phyloP scores from a whole-genome alignment of 2,797 vertebrate species.

The Semotilus atromaculatus region DNA sequence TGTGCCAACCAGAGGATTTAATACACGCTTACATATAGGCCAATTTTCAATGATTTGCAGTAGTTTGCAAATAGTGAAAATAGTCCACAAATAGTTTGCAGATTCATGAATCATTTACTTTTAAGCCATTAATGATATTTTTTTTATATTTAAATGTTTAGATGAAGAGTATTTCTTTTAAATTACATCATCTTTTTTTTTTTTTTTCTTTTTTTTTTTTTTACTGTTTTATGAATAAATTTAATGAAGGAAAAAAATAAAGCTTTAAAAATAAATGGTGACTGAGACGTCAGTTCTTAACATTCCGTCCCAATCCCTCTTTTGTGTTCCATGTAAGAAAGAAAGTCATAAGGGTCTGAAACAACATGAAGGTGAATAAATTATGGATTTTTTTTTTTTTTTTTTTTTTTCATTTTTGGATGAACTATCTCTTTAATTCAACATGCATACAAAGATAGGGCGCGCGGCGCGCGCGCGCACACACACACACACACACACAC shows the following conservation, averaged over 20 bases:
- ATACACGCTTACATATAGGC: neutral
- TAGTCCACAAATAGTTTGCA: too few species aligned
- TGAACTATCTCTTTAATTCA: neutral
- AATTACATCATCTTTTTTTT: too few species aligned
- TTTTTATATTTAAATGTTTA: neutral
- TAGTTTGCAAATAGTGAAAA: too few species aligned
- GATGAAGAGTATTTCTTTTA: neutral
- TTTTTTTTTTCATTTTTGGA: neutral
- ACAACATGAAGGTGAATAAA: neutral
- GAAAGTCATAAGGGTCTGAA: neutral
- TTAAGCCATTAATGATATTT: neutral
- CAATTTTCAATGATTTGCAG: too few species aligned
- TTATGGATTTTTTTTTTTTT: neutral
- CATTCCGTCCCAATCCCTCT: neutral
- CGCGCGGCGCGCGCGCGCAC: too few species aligned
- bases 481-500: neutral
- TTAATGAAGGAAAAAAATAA: neutral
- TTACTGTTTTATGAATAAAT: neutral
- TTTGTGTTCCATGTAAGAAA: neutral
- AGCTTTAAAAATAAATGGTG: neutral
- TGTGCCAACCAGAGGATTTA: conserved; percentile 11
- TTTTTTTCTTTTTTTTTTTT: neutral
- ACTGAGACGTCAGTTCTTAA: neutral
- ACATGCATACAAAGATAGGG: neutral
- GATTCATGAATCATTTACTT: neutral